Evolutionary conservation across 2,113 vertebrate species (phyloP).

Genomic region (Plecotus auritus): DNA sequence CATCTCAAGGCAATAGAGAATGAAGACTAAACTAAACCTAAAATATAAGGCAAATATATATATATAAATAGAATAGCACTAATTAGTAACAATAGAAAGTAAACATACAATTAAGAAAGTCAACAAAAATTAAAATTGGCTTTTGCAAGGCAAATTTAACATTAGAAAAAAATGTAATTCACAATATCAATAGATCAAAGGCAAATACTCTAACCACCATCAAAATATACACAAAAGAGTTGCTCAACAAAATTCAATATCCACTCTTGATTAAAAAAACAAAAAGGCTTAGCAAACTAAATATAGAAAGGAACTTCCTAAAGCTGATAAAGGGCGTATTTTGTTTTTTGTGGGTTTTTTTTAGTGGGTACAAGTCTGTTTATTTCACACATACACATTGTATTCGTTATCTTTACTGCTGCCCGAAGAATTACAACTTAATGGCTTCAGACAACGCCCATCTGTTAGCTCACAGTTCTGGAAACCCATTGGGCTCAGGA

Average conservation of each 20-base stretch:
- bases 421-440: neutral
- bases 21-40: neutral
- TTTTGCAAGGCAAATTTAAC: neutral
- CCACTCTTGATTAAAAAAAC: neutral
- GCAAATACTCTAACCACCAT: neutral
- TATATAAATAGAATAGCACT: neutral
- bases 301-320: conserved; percentile 16
- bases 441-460: neutral
- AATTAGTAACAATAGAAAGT: neutral
- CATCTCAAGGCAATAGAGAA: neutral
- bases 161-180: neutral
- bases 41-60: neutral
- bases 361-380: neutral
- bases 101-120: neutral
- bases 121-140: neutral
- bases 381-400: neutral
- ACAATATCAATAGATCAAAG: neutral
- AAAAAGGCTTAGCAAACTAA: neutral
- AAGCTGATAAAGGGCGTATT: neutral
- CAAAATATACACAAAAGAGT: neutral
- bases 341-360: neutral
- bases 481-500: neutral
- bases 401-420: neutral
- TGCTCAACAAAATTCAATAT: neutral
- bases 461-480: neutral